Evolutionary conservation across 30 jellyfish, hydroid and myxozoan species (phyloP).

Genomic region (Cassiopea andromeda): DNA sequence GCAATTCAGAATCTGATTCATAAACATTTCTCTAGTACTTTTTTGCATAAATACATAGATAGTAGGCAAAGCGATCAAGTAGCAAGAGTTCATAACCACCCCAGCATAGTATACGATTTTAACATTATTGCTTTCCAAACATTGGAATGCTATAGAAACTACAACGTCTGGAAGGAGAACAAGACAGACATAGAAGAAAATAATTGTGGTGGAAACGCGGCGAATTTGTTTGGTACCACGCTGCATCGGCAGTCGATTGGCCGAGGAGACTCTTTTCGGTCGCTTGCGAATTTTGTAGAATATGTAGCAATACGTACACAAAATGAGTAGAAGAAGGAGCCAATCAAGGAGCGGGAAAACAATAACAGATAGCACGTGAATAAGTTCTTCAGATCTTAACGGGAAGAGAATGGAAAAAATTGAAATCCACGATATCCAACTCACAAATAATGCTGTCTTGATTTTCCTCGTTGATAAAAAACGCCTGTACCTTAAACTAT

Average conservation of each 20-base stretch:
- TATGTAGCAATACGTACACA: conserved; percentile 3
- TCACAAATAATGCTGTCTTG: neutral
- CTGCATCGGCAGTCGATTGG: neutral
- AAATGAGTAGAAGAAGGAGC: neutral
- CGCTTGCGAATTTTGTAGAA: neutral
- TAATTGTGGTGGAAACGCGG: neutral
- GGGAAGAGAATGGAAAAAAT: neutral
- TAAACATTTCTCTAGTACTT: neutral
- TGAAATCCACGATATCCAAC: conserved; percentile 3
- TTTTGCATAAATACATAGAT: conserved; percentile 15
- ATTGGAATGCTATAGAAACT: neutral
- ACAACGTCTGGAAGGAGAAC: neutral
- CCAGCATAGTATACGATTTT: neutral
- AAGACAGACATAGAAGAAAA: neutral
- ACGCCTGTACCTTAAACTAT: neutral
- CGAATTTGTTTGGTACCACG: neutral
- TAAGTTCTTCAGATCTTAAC: neutral
- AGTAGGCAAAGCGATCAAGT: neutral
- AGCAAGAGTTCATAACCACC: neutral
- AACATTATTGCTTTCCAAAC: neutral
- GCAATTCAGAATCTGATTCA: neutral
- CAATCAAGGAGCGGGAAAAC: neutral
- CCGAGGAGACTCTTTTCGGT: neutral
- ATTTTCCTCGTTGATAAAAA: neutral
- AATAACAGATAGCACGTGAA: neutral